phyloP scores from a whole-genome alignment of 2,888 invertebrate species.

The Lasioglossum marginatum region DNA sequence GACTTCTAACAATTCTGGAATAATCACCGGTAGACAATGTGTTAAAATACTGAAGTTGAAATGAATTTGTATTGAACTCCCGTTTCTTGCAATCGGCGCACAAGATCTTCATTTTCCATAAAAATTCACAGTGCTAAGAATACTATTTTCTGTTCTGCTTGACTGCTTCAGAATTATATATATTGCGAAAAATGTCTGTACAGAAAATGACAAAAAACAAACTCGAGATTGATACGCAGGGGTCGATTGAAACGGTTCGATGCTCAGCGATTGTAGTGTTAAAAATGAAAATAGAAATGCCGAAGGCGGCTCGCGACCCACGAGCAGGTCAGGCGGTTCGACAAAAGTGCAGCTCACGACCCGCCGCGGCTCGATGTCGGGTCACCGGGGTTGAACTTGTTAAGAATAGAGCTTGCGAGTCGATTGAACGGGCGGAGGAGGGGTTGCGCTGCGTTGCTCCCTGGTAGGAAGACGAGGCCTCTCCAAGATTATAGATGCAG shows the following conservation, averaged over 20 bases:
- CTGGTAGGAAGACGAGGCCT: background rate
- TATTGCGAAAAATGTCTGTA: too few species aligned
- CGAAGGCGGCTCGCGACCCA: background rate
- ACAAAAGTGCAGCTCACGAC: background rate
- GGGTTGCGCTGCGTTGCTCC: background rate
- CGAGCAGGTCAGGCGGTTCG: background rate
- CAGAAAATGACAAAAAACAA: too few species aligned
- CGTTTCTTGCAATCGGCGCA: too few species aligned
- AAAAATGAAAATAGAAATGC: background rate
- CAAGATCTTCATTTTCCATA: too few species aligned
- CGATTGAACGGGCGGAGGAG: background rate
- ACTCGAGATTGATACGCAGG: background rate
- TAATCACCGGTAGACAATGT: too few species aligned
- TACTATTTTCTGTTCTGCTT: too few species aligned
- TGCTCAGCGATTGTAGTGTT: background rate
- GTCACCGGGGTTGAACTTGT: background rate
- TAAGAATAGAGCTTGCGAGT: background rate
- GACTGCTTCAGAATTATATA: too few species aligned
- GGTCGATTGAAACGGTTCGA: background rate
- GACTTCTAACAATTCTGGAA: too few species aligned
- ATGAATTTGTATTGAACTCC: too few species aligned
- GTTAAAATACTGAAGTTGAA: too few species aligned
- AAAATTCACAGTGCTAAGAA: too few species aligned
- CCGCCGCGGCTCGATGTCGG: background rate
- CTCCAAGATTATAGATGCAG: slow-evolving; percentile 3